These are phyloP conservation scores for Chymomyza procnemis DNA, from an alignment of 2,888 invertebrate genomes.

Conservation along the genomic window DNA sequence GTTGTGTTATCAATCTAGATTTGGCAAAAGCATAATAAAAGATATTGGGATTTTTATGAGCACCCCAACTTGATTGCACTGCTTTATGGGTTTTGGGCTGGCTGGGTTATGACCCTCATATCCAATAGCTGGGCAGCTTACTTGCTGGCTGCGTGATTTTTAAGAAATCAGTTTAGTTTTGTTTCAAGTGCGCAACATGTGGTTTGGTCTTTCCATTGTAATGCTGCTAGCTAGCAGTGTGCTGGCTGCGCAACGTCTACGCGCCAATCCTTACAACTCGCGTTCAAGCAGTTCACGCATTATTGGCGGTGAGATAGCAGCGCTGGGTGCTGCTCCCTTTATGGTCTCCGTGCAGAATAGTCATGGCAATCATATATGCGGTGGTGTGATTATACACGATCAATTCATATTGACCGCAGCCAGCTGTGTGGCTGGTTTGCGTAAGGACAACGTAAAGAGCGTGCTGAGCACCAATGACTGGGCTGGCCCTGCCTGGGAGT, in stretches of 20 bases:
- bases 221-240: conserved; percentile 18
- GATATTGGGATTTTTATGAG: conserved; percentile 48
- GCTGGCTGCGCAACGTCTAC: conserved; percentile 28
- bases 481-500: conserved; percentile 56
- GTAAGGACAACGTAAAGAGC: conserved; percentile 58
- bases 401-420: conserved; percentile 75
- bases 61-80: conserved; percentile 1
- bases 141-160: conserved; percentile 25
- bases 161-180: conserved; percentile 47
- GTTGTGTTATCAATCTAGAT: conserved; percentile 21
- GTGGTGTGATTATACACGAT: conserved; percentile 73
- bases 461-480: conserved; percentile 75
- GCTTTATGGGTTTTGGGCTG: conserved; percentile 5
- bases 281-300: conserved; percentile 47
- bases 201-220: conserved; percentile 29
- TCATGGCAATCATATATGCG: conserved; percentile 74
- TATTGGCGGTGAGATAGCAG: conserved; percentile 62
- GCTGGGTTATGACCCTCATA: conserved; percentile 55
- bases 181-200: conserved; percentile 44
- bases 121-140: conserved; percentile 28
- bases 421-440: conserved; percentile 73
- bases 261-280: conserved; percentile 8
- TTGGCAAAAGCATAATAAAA: conserved; percentile 42
- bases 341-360: conserved; percentile 75
- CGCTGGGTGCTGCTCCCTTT: conserved; percentile 67